Conservation (phyloP, 2,888 invertebrate species). For the Melangyna quadrimaculata region DNA sequence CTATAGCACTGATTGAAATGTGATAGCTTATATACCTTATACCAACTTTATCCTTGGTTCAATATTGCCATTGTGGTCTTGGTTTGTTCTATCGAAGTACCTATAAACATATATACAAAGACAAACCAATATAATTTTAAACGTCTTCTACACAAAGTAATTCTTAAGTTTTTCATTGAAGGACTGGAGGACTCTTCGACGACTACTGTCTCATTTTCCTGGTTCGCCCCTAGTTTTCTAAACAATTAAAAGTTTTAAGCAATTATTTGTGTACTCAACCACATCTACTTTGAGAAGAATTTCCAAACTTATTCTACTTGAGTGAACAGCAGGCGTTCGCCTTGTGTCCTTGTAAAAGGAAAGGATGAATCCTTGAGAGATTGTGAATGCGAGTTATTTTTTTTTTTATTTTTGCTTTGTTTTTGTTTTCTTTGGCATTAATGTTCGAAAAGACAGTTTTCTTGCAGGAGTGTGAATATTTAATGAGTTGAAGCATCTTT, state of each 20-base stretch:
- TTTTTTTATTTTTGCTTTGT: neutral
- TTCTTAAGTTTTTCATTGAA: neutral
- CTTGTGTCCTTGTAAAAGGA: neutral
- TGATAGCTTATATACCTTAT: constrained; percentile 22
- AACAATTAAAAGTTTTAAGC: constrained; percentile 61
- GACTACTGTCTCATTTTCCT: neutral
- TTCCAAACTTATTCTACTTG: constrained; percentile 18
- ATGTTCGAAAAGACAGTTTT: neutral
- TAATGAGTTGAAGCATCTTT: constrained; percentile 18
- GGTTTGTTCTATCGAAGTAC: too few relatives aligned
- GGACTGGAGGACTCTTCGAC: neutral
- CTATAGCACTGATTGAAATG: constrained; percentile 21
- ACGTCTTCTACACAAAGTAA: constrained; percentile 19
- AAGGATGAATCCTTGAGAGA: constrained; percentile 1
- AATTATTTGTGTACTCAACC: constrained; percentile 50
- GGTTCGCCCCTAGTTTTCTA: constrained; percentile 24
- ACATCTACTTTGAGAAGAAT: constrained; percentile 16
- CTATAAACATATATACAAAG: too few relatives aligned
- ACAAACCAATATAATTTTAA: constrained; percentile 6
- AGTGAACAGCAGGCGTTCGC: neutral
- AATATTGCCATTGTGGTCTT: constrained; percentile 2
- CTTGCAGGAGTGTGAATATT: constrained; percentile 13
- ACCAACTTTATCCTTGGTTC: constrained; percentile 21
- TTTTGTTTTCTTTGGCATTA: neutral
- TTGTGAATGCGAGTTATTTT: neutral